Conservation (phyloP, 1,140 invertebrate species). For the Cotesia glomerata region DNA sequence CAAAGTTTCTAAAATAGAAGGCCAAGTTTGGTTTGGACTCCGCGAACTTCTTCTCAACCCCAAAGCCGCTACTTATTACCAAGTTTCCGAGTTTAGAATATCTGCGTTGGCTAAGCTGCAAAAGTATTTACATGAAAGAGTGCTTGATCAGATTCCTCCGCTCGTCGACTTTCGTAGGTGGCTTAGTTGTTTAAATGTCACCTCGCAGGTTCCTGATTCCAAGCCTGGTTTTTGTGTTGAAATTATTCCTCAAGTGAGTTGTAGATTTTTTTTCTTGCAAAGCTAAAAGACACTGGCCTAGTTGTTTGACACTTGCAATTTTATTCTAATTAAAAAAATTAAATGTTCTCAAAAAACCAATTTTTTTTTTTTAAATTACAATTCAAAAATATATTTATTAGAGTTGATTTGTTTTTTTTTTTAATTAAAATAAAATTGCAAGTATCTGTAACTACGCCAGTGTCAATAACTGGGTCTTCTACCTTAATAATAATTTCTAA, state of each 20-base stretch:
- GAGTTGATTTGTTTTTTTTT: too few relatives aligned
- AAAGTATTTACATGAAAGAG: constrained; percentile 67
- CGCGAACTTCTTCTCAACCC: constrained; percentile 72
- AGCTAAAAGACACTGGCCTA: too few relatives aligned
- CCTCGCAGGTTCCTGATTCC: constrained; percentile 42
- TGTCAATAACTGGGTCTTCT: too few relatives aligned
- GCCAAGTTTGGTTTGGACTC: constrained; percentile 76
- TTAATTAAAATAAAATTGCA: too few relatives aligned
- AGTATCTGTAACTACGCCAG: too few relatives aligned
- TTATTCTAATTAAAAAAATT: too few relatives aligned
- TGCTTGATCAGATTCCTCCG: constrained; percentile 79
- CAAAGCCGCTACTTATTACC: constrained; percentile 69
- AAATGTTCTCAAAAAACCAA: too few relatives aligned
- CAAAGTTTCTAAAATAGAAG: constrained; percentile 71
- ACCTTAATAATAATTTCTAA: not conserved
- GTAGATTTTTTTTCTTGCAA: constrained; percentile 7
- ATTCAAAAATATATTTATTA: too few relatives aligned
- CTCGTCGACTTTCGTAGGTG: constrained; percentile 76
- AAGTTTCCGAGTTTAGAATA: constrained; percentile 72
- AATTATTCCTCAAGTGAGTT: constrained; percentile 63
- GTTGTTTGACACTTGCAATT: too few relatives aligned
- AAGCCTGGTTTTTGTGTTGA: constrained; percentile 64
- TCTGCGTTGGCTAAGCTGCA: constrained; percentile 69
- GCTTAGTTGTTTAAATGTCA: constrained; percentile 64
- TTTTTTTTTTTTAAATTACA: too few relatives aligned